Evolutionary conservation across 2,797 vertebrate genomes (phyloP), one percentile per base, ranked within the genome.

Genomic region (Nyctalus aviator): DNA sequence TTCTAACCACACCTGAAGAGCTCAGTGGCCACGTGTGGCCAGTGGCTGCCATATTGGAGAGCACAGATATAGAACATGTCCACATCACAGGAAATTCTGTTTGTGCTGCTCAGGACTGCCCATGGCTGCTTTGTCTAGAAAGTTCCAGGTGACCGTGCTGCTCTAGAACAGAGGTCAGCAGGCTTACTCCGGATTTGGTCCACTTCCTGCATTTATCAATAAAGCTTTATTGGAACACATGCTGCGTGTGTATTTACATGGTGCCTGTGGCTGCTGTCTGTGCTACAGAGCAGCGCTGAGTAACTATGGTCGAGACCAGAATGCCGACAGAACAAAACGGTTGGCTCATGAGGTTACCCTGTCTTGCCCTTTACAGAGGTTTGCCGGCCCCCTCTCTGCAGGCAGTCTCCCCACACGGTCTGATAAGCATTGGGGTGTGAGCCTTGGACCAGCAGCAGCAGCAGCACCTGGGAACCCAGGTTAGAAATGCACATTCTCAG

Each of bases 151-250:
- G 11, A 71, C 8, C 14, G 1, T 5, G 59, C 71, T 68, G 75
- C 32, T 82, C 2, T 32, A 37, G 57, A 89, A 41, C 35, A 73
- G 15, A 48, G 17, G 25, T 85, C 71, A 71, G 30, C 78, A 64
- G 78, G 85, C 64, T 81, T 81, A 82, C 30, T 55, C 14, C 44
- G 30, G 1, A 62, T 32, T 85, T 30, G 6, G 30, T 66, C 91
- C 48, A 5, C 44, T 3, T 11, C 15, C 32, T 88, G 15, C 41
- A 93, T 91, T 93, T 64, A 71, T 84, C 84, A 91, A 94, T 95
- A 95, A 95, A 95, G 90, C 68, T 96, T 91, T 95, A 71, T 90
- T 75, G 57, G 57, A 55, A 91, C 62, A 75, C 32, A 81, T 35
- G 25, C 57, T 13, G 25, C 13, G 1, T 85, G 8, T 92, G 78